These are phyloP conservation scores for Oedothorax gibbosus DNA, from an alignment of 1,140 invertebrate species.

Conservation along the genomic window DNA sequence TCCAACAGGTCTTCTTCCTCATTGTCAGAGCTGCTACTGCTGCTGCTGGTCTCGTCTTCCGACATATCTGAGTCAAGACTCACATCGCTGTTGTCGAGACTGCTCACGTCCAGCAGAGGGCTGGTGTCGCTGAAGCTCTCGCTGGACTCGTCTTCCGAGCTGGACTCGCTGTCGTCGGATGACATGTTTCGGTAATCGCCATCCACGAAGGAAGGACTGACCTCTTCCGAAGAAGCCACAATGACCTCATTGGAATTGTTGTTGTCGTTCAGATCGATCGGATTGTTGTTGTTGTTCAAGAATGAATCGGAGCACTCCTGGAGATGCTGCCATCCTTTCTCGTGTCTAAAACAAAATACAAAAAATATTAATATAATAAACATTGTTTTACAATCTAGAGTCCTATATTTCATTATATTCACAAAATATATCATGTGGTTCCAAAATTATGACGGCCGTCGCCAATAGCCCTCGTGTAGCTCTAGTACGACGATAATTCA, in stretches of 20 bases:
- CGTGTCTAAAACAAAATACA: conserved; percentile 9
- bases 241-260: conserved; percentile 41
- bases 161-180: conserved; percentile 39
- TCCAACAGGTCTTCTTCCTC: conserved; percentile 16
- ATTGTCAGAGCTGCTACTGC: conserved; percentile 28
- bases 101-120: conserved; percentile 54
- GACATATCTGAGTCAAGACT: conserved; percentile 28
- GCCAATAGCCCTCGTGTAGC: too few relatives aligned
- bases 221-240: conserved; percentile 32
- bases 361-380: not conserved
- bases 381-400: not conserved
- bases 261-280: conserved; percentile 52
- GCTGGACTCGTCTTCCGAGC: conserved; percentile 52
- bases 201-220: conserved; percentile 33
- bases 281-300: conserved; percentile 58
- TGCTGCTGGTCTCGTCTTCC: conserved; percentile 40
- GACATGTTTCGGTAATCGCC: conserved; percentile 53
- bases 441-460: too few relatives aligned
- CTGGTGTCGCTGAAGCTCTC: conserved; percentile 54
- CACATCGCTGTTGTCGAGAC: conserved; percentile 44
- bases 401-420: not conserved
- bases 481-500: too few relatives aligned
- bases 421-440: too few relatives aligned
- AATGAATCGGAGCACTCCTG: conserved; percentile 38
- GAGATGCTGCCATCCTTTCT: conserved; percentile 58